Base-by-base conservation (phyloP, 2,797 vertebrate species). In the Acipenser oxyrinchus region DNA sequence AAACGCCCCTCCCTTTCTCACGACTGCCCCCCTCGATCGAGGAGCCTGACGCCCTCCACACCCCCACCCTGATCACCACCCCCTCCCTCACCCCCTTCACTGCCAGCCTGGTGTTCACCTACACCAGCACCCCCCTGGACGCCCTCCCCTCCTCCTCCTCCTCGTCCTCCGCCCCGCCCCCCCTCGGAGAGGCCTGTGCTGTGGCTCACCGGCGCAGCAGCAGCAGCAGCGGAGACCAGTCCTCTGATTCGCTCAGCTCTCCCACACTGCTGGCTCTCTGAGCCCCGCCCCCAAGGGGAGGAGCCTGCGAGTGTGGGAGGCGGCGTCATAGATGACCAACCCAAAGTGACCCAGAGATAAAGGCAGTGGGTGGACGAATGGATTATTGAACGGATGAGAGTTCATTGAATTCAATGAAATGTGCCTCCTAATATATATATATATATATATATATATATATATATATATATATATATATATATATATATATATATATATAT, bases 181-280 rank as follows among this genome's bases (percentile, higher is more conserved):
- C 82, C 58, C 68, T 60, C 8, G 6, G 71, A 4, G 77, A 84
- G 76, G 76, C 85, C 1, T 95, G 94, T 58, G 77, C 92, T 49
- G 78, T 92, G 0, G 93, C 94, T 67, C 93, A 96, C 73, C 92
- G 94, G 18, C 92, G 91, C 65, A 92, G 93, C 79, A 96, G 94
- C 87, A 95, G 93, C 75, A 95, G 94, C 1, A 93, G 93, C 0
- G 93, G 93, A 67, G 93, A 95, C 69, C 94, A 82, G 0, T 84
- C 93, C 0, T 93, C 94, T 68, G 93, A 95, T 73, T 95, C 94
- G 11, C 84, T 95, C 23, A 93, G 90, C 69, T 96, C 95, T 1
- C 93, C 94, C 0, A 93, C 91, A 18, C 89, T 97, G 76, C 81
- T 97, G 70, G 93, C 92, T 4, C 88, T 95, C 78, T 96, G 86